Base-by-base conservation (phyloP, 2,888 invertebrate genomes). In the Cyrtodaria siliqua region DNA sequence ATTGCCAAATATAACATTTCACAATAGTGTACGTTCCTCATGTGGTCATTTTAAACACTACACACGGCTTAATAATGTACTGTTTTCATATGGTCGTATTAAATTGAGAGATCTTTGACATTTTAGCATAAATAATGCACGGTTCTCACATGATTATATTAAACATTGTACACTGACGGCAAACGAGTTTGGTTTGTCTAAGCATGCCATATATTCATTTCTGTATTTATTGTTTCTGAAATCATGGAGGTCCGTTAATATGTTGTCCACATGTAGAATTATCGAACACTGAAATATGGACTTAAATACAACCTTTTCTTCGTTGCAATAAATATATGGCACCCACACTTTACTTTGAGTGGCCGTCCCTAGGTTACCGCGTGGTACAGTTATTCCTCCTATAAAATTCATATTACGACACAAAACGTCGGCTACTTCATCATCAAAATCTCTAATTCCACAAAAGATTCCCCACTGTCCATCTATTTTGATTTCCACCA, bases 321-420 rank as follows among this genome's bases (percentile, higher is more conserved):
- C 40, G n/a, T 33, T 27, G 44, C 80, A 80, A 9, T 50, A 66
- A 6, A 80, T 62, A 40, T 76, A 80, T 12, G 80, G 80, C 12
- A 73, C 68, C 80, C 80, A 80, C 16, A 73, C 49, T 27, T 47
- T 67, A 2, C 49, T 52, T 27, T 23, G 29, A 16, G 57, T 61
- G n/a, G 72, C 27, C 2, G 56, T 33, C 8, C 76, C 80, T n/a
- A 61, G 29, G 27, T 59, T 55, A 2, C 72, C 72, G 18, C 80
- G 24, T 8, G 49, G 52, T 53, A 61, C 14, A 12, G 66, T 50
- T 26, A 76, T 63, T 2, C 80, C 80, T 33, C 80, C 70, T 20
- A 76, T 76, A 44, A 55, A 80, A 57, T 80, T 76, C 80, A 80
- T 80, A 44, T 49, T 66, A 8, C 76, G 56, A 60, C 80, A 80